Base-by-base conservation (phyloP, 2,888 invertebrate genomes). In the Temnothorax rugatulus region DNA sequence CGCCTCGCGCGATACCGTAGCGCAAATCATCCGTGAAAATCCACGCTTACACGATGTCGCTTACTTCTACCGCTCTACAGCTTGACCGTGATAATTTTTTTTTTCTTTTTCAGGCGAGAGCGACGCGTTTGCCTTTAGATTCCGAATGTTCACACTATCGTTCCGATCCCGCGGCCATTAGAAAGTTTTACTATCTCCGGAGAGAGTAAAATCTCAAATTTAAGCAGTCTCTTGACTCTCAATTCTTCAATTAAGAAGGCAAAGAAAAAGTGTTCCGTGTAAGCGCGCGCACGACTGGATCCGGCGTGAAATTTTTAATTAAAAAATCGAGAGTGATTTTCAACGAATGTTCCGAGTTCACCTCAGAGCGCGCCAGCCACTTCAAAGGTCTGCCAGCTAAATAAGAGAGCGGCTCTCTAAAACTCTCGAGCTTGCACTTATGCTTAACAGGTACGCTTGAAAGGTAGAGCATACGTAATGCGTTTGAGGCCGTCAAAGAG, bases 201-300 rank as follows among this genome's bases (percentile, higher is more conserved):
- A 66, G 38, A 64, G 66, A 64, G 38, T 52, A 54, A 64, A 54
- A 18, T 76, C 25, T 76, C n/a, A 13, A 52, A 76, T 76, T 52
- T 64, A 76, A 59, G 7, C 29, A 38, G 25, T 9, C 25, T 21
- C 5, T 13, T 25, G 41, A 41, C 13, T 66, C 18, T 52, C 25
- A n/a, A 54, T 41, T 41, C 41, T 66, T 66, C 25, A 66, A 66
- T 25, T 76, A 13, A 52, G 18, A 21, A 63, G 15, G 50, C 18
- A 38, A 63, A n/a, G 11, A 9, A 21, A n/a, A 38, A 13, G 34
- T 7, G 7, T n/a, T 18, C 5, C 21, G 34, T 34, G 34, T 34
- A 34, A 34, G 34, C 34, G 34, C 34, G 34, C 34, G 41, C 41
- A 13, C 21, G 15, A 38, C 13, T 41, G 21, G 1, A 38, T 41